Evolutionary conservation across 1,140 invertebrate species (phyloP), one percentile per base, ranked within the genome.

Genomic region (Euura lappo): DNA sequence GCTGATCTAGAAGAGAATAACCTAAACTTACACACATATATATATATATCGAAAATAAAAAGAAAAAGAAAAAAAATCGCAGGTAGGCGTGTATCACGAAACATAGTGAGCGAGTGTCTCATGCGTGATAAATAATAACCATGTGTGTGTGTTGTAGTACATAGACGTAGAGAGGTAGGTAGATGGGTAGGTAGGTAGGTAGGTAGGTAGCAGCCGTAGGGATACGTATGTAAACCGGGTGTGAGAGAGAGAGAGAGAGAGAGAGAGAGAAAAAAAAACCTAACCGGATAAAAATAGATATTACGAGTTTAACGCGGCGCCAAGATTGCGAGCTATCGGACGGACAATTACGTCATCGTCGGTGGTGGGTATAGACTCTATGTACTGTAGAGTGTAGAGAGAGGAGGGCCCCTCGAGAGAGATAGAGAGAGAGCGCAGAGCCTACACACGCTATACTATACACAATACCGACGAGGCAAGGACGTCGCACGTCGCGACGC

Each of bases 271-370:
- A 28, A 28, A 28, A 28, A 28, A 28, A 69, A 46, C 4, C 83
- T 81, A 80, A 83, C 79, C 76, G 81, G 84, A 86, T 86, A 86
- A 86, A 86, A 86, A 86, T 86, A 86, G 84, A 86, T 84, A 86
- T 86, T 86, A 86, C 84, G 83, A 85, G 84, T 83, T 28, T 84
- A 84, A 80, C 81, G 80, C 82, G 84, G 84, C 84, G 84, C 84
- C 84, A 86, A 86, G 84, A 85, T 85, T 86, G 84, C 84, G 84
- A 83, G 83, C 81, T 85, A 85, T 85, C 84, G 84, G 83, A 83
- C 84, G 82, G 80, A 84, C 28, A 28, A 28, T 86, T 85, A 85
- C 84, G 84, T 86, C 84, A 86, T 82, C 79, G 68, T 70, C 71
- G 78, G 78, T 83, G 78, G 82, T 82, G 80, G 70, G 82, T 28